A percentile compares a stretch with the other conserved stretches of the same genome.
These are phyloP conservation scores for Nymphalis c-album DNA, from an alignment of 2,888 invertebrate species.

Conservation along the genomic window DNA sequence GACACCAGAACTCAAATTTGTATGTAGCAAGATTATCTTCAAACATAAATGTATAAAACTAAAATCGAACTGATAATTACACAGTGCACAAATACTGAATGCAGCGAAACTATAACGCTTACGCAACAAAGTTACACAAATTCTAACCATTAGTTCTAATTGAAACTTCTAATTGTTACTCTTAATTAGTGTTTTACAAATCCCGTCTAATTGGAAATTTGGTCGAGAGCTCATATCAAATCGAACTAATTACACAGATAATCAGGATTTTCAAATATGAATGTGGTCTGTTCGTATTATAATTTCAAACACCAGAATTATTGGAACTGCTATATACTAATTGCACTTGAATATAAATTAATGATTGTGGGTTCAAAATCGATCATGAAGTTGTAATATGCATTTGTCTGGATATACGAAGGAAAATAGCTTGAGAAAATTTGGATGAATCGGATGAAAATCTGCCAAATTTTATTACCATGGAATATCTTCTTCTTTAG, in stretches of 20 bases:
- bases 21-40: background rate
- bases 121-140: background rate
- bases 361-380: no score
- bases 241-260: background rate
- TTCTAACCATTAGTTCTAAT: constrained; percentile 13
- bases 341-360: no score
- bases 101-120: background rate
- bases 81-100: background rate
- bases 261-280: background rate
- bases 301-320: no score
- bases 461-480: no score
- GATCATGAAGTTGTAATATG: no score
- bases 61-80: background rate
- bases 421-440: no score
- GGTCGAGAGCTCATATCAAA: background rate
- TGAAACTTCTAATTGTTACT: constrained; percentile 20
- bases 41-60: background rate
- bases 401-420: no score
- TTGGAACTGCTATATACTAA: no score
- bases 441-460: no score
- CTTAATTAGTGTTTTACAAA: constrained; percentile 11
- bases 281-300: no score
- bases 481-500: no score
- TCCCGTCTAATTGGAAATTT: background rate
- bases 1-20: no score